Evolutionary conservation across 2,888 invertebrate genomes (phyloP), one percentile per base, ranked within the genome.

Genomic region (Macaria notata): DNA sequence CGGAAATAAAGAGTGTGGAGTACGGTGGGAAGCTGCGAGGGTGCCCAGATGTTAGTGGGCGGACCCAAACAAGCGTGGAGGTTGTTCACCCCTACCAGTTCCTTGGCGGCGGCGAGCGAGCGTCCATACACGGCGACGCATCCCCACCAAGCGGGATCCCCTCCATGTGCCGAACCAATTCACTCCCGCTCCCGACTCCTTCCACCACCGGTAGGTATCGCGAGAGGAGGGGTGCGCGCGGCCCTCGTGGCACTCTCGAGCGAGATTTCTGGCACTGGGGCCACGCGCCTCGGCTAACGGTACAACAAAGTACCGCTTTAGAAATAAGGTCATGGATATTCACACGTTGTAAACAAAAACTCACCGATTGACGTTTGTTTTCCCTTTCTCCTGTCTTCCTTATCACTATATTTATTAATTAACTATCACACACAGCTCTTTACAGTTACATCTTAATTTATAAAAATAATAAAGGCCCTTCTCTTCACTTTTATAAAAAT

Each of bases 71-170:
- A 69, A 76, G 71, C 73, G 79, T 79, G 33, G 50, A 90, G 90
- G 88, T 88, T 88, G 80, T 89, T 90, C 82, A 92, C 91, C 92
- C 92, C 91, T 89, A 86, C 90, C 87, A 84, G 82, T 82, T 82
- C 79, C 82, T 84, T 81, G 78, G 77, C 79, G 75, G 77, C 81
- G 81, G 76, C 74, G 74, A 87, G 81, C 83, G 81, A 81, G 76
- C 83, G 79, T 55, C 51, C 54, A 50, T 43, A 53, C 54, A 46
- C 48, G 44, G 36, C 55, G 75, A 79, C 86, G 85, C 91, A 92
- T 90, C 92, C 91, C 92, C 92, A 88, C 92, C 92, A 87, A 86
- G 78, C 84, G 85, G 83, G 88, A 89, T 90, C 92, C 92, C 92
- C 92, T 90, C 91, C 92, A 92, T 86, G 78, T 82, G 80, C 82